phyloP scores from a whole-genome alignment of 2,888 invertebrate genomes.

The Trissolcus japonicus region DNA sequence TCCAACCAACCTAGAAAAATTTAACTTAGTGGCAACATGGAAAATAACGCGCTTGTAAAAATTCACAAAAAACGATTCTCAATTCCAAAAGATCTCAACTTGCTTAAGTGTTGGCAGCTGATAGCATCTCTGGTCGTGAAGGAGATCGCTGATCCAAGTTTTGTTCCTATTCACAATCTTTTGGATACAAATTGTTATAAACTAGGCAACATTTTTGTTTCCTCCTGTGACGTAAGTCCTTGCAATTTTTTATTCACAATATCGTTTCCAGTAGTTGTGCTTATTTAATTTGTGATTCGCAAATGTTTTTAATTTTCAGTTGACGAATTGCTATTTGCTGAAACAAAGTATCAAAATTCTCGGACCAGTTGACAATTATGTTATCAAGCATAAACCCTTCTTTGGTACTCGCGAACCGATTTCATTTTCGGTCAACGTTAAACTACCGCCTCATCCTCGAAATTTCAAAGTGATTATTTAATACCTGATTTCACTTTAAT shows the following conservation, averaged over 20 bases:
- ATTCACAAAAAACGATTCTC: conserved; percentile 20
- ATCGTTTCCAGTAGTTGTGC: too few species aligned
- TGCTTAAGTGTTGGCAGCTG: conserved; percentile 61
- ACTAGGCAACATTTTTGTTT: conserved; percentile 66
- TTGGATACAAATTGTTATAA: conserved; percentile 64
- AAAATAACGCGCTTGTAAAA: conserved; percentile 8
- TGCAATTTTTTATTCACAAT: too few species aligned
- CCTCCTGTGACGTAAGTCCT: background rate
- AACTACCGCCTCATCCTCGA: conserved; percentile 41
- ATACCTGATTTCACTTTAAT: too few species aligned
- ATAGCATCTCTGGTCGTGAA: conserved; percentile 60
- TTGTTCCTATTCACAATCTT: conserved; percentile 62
- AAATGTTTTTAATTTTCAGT: background rate
- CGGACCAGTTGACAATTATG: conserved; percentile 62
- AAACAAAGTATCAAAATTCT: conserved; percentile 58
- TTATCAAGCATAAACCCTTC: conserved; percentile 16
- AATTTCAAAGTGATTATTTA: too few species aligned
- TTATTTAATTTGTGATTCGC: background rate
- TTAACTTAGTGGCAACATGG: conserved; percentile 10
- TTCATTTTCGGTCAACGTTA: conserved; percentile 9
- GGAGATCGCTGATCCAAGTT: conserved; percentile 60
- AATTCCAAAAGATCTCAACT: conserved; percentile 53
- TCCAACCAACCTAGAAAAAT: conserved; percentile 5
- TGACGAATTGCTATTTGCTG: background rate
- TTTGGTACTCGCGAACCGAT: conserved; percentile 20